Evolutionary conservation across 2,797 vertebrate genomes (phyloP), one percentile per base, ranked within the genome.

Genomic region (Anabacerthia variegaticeps): DNA sequence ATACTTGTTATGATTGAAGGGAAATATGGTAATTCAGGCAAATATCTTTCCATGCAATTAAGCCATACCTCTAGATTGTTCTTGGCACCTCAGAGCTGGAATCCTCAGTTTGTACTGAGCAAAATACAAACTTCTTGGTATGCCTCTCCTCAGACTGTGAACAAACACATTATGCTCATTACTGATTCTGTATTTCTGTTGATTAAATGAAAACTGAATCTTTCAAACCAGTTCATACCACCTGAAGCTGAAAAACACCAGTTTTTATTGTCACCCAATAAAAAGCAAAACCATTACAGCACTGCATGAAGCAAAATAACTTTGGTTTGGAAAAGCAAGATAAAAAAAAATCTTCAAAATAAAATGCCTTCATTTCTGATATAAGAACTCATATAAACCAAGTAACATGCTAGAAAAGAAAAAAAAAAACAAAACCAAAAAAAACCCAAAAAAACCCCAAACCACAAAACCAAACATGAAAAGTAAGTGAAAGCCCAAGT

Each of bases 41-140:
- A 89, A 83, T 78, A 91, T 62, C 46, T 84, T 91, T 72, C 77
- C 65, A 17, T 67, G 61, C 37, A 92, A 85, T 88, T 90, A 92
- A 95, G 48, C 37, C 55, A 66, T 88, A 66, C 36, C 71, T 89
- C 83, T 67, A 41, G 48, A 85, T 66, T 76, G 30, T 54, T 92
- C 36, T 71, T 92, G 39, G 55, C n/a, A 83, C 58, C 26, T 75
- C 55, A 39, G 73, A 85, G 54, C 44, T 87, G 37, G 54, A 92
- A 96, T 82, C 48, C 30, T 84, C 51, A 34, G 17, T 77, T 91
- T 4, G 3, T 82, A 80, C 21, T 67, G 44, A 80, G 46, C 83
- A 88, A 83, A 88, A 88, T 4, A 24, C 17, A 61, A 77, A 63
- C 43, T 71, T 94, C 72, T 85, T 82, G 3, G 24, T 88, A 58